These are phyloP conservation scores for Poecilia velifera DNA, from an alignment of 2,797 vertebrate species.

Conservation along the genomic window DNA sequence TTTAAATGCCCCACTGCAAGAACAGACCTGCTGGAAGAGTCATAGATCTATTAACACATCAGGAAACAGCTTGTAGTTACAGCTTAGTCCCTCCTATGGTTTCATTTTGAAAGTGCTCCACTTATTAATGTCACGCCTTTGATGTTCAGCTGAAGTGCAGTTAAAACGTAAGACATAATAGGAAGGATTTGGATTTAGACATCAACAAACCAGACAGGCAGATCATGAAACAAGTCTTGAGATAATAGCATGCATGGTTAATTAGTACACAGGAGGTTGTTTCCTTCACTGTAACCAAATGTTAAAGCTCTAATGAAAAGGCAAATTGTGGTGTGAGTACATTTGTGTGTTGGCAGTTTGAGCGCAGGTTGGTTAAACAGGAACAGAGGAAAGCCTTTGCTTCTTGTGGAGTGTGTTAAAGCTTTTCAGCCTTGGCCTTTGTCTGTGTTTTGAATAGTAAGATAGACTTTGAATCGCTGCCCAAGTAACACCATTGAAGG, in stretches of 20 bases:
- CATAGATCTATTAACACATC: slow-evolving; percentile 40
- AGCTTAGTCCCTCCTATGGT: slow-evolving; percentile 9
- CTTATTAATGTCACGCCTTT: neutral
- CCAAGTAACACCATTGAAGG: slow-evolving; percentile 30
- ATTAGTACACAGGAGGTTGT: slow-evolving; percentile 11
- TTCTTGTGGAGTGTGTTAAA: slow-evolving; percentile 29
- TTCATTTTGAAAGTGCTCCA: neutral
- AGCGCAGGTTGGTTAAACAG: slow-evolving; percentile 30
- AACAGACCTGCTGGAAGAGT: slow-evolving; percentile 50
- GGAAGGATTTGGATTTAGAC: neutral
- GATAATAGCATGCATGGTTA: slow-evolving; percentile 25
- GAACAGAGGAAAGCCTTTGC: slow-evolving; percentile 31
- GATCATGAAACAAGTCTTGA: neutral
- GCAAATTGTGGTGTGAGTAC: neutral
- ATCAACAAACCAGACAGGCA: neutral
- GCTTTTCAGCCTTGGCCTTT: slow-evolving; percentile 46
- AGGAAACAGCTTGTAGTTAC: slow-evolving; percentile 15
- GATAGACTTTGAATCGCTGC: slow-evolving; percentile 25
- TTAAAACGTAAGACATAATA: neutral
- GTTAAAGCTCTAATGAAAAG: slow-evolving; percentile 14
- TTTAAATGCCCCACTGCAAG: slow-evolving; percentile 41
- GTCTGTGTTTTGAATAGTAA: slow-evolving; percentile 53
- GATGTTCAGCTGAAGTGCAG: neutral
- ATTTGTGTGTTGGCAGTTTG: slow-evolving; percentile 31
- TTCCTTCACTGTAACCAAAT: neutral